Base-by-base conservation (phyloP, 2,888 invertebrate genomes). In the Pseudolycoriella hygida region DNA sequence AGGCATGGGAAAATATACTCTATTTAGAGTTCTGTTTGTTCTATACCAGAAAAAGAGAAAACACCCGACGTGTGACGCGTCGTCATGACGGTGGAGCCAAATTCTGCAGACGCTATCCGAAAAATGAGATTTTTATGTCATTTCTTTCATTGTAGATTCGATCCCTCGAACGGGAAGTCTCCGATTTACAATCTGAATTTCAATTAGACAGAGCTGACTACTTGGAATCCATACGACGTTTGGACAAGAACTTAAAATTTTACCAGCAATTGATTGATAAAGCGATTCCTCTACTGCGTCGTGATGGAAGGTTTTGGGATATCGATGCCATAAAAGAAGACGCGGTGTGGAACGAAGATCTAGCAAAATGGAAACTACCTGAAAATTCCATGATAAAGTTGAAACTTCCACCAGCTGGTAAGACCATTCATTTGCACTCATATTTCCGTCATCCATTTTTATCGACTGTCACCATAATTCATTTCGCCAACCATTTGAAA, bases 131-230 rank as follows among this genome's bases (percentile, higher is more conserved):
- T n/a, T n/a, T n/a, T 8, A 25, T 25, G 25, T 25, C 25, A 6
- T 4, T 25, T 8, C 25, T 8, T 25, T 25, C 11, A 12, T 12
- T 12, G 5, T 34, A 34, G 34, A 12, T 34, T 34, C 34, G 34
- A 10, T 3, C 34, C n/a, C 11, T 85, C 44, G 78, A 84, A 55
- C 67, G 75, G 47, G 86, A 87, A 61, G 76, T 86, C 17, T 64
- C 68, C 4, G 87, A 87, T 60, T 66, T 88, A 2, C 83, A 84
- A 54, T 72, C 79, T 10, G 87, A 87, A 64, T 87, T 87, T 61
- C 82, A 87, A 60, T 68, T 74, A 45, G 86, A 87, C 57, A 67
- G 85, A 2, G 75, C 80, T n/a, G 85, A 86, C 58, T 87, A 86
- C 57, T 62, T 88, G 50, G 86, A 87, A 56, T 80, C 84, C 1